A percentile compares a stretch with the other conserved stretches of the same genome.
Conservation (phyloP, 2,113 vertebrate species). For the Psilopsiagon aurifrons region DNA sequence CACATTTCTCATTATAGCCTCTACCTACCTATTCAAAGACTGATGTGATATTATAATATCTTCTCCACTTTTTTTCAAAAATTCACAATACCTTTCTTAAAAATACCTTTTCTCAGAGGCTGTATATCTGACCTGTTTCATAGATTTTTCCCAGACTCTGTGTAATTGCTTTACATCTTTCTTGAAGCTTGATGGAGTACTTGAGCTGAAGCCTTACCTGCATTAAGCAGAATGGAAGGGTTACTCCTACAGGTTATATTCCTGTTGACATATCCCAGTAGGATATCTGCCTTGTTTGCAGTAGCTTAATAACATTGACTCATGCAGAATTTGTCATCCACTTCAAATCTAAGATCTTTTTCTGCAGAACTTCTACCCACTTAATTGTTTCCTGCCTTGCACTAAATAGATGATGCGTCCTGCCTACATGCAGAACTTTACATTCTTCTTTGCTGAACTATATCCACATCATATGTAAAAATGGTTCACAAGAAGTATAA, state of each 20-base stretch:
- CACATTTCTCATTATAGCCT: not conserved
- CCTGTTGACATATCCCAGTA: conserved; percentile 44
- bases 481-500: not conserved
- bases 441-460: not conserved
- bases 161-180: conserved; percentile 23
- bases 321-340: conserved; percentile 42
- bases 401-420: not conserved
- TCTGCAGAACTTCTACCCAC: not conserved
- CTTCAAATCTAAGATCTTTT: conserved; percentile 14
- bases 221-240: conserved; percentile 11
- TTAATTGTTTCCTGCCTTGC: not conserved
- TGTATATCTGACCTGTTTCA: not conserved
- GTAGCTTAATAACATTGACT: conserved; percentile 53
- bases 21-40: conserved; percentile 27
- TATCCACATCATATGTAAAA: not conserved
- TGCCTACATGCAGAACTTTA: not conserved
- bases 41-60: not conserved
- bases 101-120: not conserved
- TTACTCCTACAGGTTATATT: conserved; percentile 56
- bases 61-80: not conserved
- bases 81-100: not conserved
- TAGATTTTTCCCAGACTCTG: not conserved
- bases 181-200: conserved; percentile 53
- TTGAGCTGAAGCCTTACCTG: conserved; percentile 36
- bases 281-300: conserved; percentile 46